Base-by-base conservation (phyloP, 2,797 vertebrate genomes). In the Heteromormyrus szaboi region DNA sequence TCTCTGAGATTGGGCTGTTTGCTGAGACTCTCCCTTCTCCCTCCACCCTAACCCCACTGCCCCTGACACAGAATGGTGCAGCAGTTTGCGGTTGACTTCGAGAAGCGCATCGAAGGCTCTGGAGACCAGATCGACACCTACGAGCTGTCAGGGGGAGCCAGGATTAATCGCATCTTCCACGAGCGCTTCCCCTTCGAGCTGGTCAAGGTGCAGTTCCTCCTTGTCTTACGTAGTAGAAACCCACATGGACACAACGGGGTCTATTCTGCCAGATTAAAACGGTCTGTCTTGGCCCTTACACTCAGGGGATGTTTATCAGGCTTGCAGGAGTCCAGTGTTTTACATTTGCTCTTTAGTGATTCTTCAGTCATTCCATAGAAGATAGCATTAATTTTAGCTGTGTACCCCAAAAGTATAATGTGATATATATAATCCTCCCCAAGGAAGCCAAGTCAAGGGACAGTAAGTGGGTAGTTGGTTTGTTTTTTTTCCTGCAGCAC, bases 61-160 rank as follows among this genome's bases (percentile, higher is more conserved):
- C 72, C 19, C 7, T 83, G 89, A 88, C 87, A 9, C 91, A 99
- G 98, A 95, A 99, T 99, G 98, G 98, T 99, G 89, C 98, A 99
- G 93, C 98, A 99, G 94, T 99, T 99, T 89, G 97, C 97, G 0
- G 97, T 99, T 91, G 98, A 99, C 95, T 99, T 99, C 91, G 98
- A 99, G 95, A 99, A 99, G 92, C 95, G 97, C 29, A 99, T 99
- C 0, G 98, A 99, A 92, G 98, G 98, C 51, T 98, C 98, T 0
- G 98, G 98, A 59, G 98, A 99, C 92, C 98, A 99, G 94, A 98
- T 99, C 1, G 98, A 99, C 89, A 99, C 98, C 0, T 98, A 98
- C 0, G 98, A 99, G 91, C 95, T 99, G 90, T 99, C 98, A 0
- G 98, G 98, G 56, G 98, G 98, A 90, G 98, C 98, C 0, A 96